Evolutionary conservation across 2,888 invertebrate genomes (phyloP).

Genomic region (Leptopilina syphax): DNA sequence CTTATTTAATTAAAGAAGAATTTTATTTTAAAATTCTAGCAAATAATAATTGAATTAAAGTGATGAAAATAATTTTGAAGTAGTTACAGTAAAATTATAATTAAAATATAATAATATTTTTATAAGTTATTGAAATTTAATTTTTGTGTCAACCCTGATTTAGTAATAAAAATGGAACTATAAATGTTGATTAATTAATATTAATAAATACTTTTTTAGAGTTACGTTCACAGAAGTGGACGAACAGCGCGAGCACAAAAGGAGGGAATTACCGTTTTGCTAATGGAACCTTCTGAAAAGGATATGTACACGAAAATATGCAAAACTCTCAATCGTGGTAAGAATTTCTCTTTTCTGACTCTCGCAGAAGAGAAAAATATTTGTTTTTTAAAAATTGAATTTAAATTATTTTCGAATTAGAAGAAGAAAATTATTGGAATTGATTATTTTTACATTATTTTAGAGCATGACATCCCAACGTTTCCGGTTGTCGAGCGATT

Average conservation of each 20-base stretch:
- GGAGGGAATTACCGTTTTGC: conserved; percentile 93
- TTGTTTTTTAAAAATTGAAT: too few relatives aligned
- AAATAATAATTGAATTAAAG: too few relatives aligned
- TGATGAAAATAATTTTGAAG: too few relatives aligned
- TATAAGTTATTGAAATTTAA: too few relatives aligned
- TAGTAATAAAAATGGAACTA: too few relatives aligned
- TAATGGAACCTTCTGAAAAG: conserved; percentile 93
- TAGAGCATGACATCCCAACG: conserved; percentile 88
- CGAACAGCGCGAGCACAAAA: conserved; percentile 94
- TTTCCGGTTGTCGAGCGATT: conserved; percentile 87
- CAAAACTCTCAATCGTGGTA: conserved; percentile 90
- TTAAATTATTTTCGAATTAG: too few relatives aligned
- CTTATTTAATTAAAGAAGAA: too few relatives aligned
- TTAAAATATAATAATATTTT: too few relatives aligned
- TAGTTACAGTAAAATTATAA: too few relatives aligned
- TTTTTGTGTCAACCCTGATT: too few relatives aligned
- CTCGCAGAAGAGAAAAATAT: not conserved
- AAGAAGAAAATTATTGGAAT: not conserved
- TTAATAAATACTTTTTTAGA: conserved; percentile 76
- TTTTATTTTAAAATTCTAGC: too few relatives aligned
- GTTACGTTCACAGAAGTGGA: conserved; percentile 97
- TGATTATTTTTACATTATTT: conserved; percentile 57
- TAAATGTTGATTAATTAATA: too few relatives aligned
- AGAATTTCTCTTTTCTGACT: conserved; percentile 64
- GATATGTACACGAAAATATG: conserved; percentile 88